Evolutionary conservation across 1,140 invertebrate genomes (phyloP).

Genomic region (Batillaria attramentaria): DNA sequence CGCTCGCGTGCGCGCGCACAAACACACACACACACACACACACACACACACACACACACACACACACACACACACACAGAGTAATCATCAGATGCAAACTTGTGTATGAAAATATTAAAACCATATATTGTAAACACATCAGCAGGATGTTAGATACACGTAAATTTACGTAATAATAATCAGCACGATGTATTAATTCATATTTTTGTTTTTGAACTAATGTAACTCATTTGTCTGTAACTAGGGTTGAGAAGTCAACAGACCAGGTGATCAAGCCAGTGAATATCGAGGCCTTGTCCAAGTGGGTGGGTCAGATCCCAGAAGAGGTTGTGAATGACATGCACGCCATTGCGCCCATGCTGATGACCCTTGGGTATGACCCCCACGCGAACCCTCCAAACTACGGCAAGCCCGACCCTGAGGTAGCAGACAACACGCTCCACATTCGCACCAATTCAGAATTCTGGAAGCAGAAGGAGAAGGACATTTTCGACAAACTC

Average conservation of each 20-base stretch:
- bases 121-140: too few species aligned
- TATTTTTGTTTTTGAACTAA: too few species aligned
- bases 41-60: too few species aligned
- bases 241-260: constrained; percentile 97
- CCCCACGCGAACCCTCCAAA: constrained; percentile 93
- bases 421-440: constrained; percentile 87
- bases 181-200: too few species aligned
- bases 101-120: too few species aligned
- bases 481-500: constrained; percentile 49
- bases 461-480: constrained; percentile 69
- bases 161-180: too few species aligned
- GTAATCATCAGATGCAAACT: too few species aligned
- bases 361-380: constrained; percentile 91
- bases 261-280: constrained; percentile 99
- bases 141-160: too few species aligned
- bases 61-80: too few species aligned
- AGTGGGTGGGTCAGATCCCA: constrained; percentile 96
- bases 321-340: constrained; percentile 91
- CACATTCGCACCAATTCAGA: constrained; percentile 72
- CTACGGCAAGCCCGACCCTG: constrained; percentile 89
- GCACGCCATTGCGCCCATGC: constrained; percentile 93
- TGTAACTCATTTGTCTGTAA: too few species aligned
- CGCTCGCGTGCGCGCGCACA: too few species aligned
- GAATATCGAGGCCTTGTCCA: constrained; percentile 94
- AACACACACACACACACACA: too few species aligned